Percentiles rank a stretch among this genome's conserved stretches.
Conservation (phyloP, 2,797 vertebrate genomes). For the Malurus splendens region DNA sequence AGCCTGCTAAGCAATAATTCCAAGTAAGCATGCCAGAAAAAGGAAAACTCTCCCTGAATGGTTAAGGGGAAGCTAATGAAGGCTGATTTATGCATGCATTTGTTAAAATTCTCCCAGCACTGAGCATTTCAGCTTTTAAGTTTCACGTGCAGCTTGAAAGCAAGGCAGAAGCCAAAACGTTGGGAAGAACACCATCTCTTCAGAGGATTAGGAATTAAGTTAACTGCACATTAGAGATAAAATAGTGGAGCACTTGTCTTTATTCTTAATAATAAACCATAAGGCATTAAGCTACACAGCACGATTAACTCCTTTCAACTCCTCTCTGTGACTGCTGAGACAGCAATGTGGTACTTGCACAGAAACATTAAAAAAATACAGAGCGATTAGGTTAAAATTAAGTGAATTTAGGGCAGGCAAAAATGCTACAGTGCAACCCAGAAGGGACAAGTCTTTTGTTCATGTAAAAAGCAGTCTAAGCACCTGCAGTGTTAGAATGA, state of each 20-base stretch:
- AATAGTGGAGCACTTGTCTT: conserved; percentile 15
- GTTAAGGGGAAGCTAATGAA: not conserved
- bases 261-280: conserved; percentile 15
- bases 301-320: conserved; percentile 41
- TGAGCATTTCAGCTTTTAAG: conserved; percentile 22
- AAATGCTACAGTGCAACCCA: not conserved
- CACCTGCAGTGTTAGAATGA: not conserved
- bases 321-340: conserved; percentile 40
- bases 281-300: conserved; percentile 7
- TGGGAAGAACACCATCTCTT: conserved; percentile 28
- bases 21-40: not conserved
- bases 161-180: not conserved
- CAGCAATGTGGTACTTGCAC: conserved; percentile 5
- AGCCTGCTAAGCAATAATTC: not conserved
- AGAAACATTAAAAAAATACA: not conserved
- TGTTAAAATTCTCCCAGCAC: not conserved
- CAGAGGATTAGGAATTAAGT: conserved; percentile 32
- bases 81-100: not conserved
- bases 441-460: not conserved
- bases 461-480: not conserved
- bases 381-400: not conserved
- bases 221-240: conserved; percentile 52
- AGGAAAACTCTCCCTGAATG: not conserved
- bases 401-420: conserved; percentile 25
- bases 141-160: not conserved